A percentile compares a stretch with the other conserved stretches of the same genome.
These are phyloP conservation scores for Dastarcus helophoroides DNA, from an alignment of 2,888 invertebrate species.

Conservation along the genomic window DNA sequence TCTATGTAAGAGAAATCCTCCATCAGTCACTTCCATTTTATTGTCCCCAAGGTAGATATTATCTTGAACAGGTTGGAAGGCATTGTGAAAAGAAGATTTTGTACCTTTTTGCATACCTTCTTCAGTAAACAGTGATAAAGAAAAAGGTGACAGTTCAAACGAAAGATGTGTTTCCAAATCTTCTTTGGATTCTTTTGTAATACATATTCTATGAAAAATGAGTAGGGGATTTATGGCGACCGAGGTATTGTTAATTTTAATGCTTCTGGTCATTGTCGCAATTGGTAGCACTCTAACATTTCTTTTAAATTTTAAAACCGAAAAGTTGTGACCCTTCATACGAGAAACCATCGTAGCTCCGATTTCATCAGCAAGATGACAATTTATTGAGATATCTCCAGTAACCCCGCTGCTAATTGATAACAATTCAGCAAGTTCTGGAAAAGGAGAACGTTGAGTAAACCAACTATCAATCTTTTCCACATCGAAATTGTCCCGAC, in stretches of 20 bases:
- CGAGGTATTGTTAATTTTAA: slow-evolving; percentile 5
- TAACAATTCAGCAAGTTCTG: slow-evolving; percentile 5
- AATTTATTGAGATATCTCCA: slow-evolving; percentile 8
- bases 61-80: slow-evolving; percentile 12
- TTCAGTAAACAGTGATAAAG: slow-evolving; percentile 11
- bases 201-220: slow-evolving; percentile 5
- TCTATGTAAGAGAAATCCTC: slow-evolving; percentile 19
- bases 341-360: not conserved
- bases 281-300: slow-evolving; percentile 1
- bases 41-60: slow-evolving; percentile 10
- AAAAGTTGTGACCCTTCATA: slow-evolving; percentile 1
- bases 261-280: not conserved
- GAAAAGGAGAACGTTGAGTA: slow-evolving; percentile 6
- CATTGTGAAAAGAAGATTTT: slow-evolving; percentile 16
- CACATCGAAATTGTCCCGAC: slow-evolving; percentile 6
- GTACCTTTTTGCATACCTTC: slow-evolving; percentile 10
- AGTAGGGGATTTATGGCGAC: slow-evolving; percentile 3
- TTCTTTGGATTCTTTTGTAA: slow-evolving; percentile 7
- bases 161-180: slow-evolving; percentile 10
- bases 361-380: slow-evolving; percentile 4
- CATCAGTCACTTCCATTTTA: slow-evolving; percentile 17
- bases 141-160: slow-evolving; percentile 14
- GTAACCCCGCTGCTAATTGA: slow-evolving; percentile 9
- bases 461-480: slow-evolving; percentile 8
- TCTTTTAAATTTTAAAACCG: slow-evolving; percentile 1